Evolutionary conservation across 2,888 invertebrate species (phyloP).

Genomic region (Ochropacha duplaris): DNA sequence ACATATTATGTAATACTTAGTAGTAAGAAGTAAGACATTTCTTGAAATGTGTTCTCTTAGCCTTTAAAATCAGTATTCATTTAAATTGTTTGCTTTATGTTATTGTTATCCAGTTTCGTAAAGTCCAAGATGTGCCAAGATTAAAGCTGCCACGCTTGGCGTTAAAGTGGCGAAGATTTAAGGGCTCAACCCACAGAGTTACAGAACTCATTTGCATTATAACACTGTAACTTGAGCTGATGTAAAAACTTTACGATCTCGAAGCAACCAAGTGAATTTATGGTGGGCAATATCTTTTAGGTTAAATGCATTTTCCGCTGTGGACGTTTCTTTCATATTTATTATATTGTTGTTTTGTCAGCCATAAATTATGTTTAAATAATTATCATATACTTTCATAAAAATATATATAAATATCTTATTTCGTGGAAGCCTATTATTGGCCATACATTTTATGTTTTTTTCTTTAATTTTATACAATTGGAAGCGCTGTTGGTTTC

Average conservation of each 20-base stretch:
- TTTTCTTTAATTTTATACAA: too few species aligned
- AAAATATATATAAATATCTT: too few species aligned
- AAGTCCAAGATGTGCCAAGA: constrained; percentile 32
- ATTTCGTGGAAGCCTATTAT: too few species aligned
- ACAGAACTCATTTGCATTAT: constrained; percentile 68
- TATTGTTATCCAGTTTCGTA: constrained; percentile 10
- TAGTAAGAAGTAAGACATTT: too few species aligned
- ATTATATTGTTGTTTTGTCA: neutral
- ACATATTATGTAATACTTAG: too few species aligned
- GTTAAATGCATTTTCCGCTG: constrained; percentile 49
- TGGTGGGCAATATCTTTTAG: constrained; percentile 56
- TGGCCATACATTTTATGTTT: too few species aligned
- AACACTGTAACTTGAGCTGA: constrained; percentile 57
- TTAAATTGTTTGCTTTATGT: too few species aligned
- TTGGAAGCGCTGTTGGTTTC: too few species aligned
- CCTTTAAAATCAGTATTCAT: too few species aligned
- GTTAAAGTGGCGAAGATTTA: constrained; percentile 46
- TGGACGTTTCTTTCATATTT: constrained; percentile 12
- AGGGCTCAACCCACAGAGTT: constrained; percentile 48
- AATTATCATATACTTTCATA: too few species aligned
- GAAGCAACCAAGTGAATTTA: constrained; percentile 62
- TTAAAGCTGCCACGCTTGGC: constrained; percentile 41
- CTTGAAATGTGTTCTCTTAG: too few species aligned
- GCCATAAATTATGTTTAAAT: neutral
- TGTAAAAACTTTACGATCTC: constrained; percentile 67